A percentile compares a stretch with the other conserved stretches of the same genome.
Conservation (phyloP, 2,797 vertebrate genomes). For the Epinephelus coioides region DNA sequence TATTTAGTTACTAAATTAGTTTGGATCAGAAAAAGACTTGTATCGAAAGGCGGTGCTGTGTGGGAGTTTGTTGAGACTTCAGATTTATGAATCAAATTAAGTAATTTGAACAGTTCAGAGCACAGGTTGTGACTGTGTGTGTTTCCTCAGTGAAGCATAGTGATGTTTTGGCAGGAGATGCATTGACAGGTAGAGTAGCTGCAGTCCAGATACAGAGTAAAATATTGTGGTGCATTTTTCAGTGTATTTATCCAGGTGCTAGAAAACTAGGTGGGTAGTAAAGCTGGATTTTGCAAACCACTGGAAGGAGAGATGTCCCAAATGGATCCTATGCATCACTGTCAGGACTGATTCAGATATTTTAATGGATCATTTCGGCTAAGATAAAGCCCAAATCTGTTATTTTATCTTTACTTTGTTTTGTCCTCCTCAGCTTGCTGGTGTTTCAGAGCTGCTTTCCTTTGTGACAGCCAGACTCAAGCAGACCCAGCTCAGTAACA, state of each 20-base stretch:
- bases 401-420: too few relatives aligned
- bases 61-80: background rate
- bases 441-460: too few relatives aligned
- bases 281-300: too few relatives aligned
- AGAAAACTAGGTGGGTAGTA: background rate
- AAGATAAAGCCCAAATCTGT: too few relatives aligned
- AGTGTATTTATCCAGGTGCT: background rate
- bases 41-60: background rate
- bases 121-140: background rate
- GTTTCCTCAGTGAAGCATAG: slow-evolving; percentile 13
- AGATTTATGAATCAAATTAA: slow-evolving; percentile 1
- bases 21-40: background rate
- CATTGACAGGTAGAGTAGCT: background rate
- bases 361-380: too few relatives aligned
- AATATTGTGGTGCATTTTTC: background rate
- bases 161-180: background rate
- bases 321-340: too few relatives aligned
- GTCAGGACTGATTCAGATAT: too few relatives aligned
- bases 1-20: slow-evolving; percentile 12
- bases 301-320: too few relatives aligned
- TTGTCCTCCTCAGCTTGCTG: too few relatives aligned
- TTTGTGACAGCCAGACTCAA: too few relatives aligned
- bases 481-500: background rate
- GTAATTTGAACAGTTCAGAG: background rate
- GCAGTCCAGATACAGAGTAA: background rate